phyloP scores from a whole-genome alignment of 1,140 invertebrate genomes.

The Drosophila littoralis region DNA sequence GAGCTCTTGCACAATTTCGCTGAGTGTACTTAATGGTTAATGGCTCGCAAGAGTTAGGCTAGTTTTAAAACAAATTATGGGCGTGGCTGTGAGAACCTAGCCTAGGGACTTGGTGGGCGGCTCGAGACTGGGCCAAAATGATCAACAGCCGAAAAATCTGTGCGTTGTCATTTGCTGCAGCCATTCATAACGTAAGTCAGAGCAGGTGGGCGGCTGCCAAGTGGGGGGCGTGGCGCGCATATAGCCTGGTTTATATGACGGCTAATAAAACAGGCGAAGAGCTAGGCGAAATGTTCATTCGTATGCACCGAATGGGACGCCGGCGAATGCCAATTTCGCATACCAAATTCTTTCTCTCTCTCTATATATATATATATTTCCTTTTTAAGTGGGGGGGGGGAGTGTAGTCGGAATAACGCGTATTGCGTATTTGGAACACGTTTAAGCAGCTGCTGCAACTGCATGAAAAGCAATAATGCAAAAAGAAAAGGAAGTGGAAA shows the following conservation, averaged over 20 bases:
- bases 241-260: constrained; percentile 60
- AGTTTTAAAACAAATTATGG: constrained; percentile 13
- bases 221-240: not conserved
- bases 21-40: too few species aligned
- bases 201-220: not conserved
- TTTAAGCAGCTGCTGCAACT: constrained; percentile 76
- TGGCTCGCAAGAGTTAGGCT: not conserved
- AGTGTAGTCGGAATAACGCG: constrained; percentile 2
- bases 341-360: constrained; percentile 29
- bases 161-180: constrained; percentile 16
- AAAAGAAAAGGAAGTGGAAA: constrained; percentile 36
- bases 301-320: constrained; percentile 53
- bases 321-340: constrained; percentile 49
- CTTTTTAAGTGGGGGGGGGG: not conserved
- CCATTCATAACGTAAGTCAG: constrained; percentile 9
- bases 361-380: not conserved
- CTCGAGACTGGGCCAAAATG: constrained; percentile 4
- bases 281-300: constrained; percentile 60
- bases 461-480: constrained; percentile 66
- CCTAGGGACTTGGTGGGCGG: too few species aligned
- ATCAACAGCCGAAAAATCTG: constrained; percentile 11
- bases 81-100: not conserved
- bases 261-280: constrained; percentile 64
- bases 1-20: too few species aligned
- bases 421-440: constrained; percentile 80